phyloP scores from a whole-genome alignment of 2,113 vertebrate genomes.

The Odontophorus gujanensis region DNA sequence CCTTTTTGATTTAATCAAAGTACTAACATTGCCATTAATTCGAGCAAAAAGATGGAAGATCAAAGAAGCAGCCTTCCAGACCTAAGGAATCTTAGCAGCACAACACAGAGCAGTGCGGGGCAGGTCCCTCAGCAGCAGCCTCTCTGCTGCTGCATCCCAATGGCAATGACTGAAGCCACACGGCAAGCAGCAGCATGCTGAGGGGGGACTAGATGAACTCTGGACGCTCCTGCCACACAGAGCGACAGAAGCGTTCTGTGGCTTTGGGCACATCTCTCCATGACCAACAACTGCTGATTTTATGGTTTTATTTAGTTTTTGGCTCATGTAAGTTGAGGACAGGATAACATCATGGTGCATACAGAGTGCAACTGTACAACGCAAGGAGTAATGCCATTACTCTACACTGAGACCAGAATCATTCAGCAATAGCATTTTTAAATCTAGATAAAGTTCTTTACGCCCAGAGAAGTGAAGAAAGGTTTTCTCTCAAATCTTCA shows the following conservation, averaged over 20 bases:
- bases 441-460: background rate
- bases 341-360: background rate
- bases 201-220: too few species aligned
- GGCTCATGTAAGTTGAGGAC: fast-evolving
- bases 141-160: fast-evolving
- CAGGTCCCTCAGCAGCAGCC: background rate
- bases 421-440: background rate
- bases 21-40: background rate
- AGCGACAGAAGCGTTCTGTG: fast-evolving
- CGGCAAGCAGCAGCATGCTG: background rate
- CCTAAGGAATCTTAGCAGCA: background rate
- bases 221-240: fast-evolving
- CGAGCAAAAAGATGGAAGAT: background rate
- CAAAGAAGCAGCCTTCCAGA: background rate
- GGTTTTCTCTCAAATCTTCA: background rate
- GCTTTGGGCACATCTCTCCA: background rate
- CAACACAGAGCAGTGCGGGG: fast-evolving
- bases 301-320: background rate
- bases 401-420: background rate
- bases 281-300: fast-evolving
- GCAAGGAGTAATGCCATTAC: background rate
- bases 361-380: fast-evolving
- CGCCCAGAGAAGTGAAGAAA: background rate
- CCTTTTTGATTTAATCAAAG: background rate
- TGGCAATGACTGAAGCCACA: background rate